Conservation (phyloP, 1,140 invertebrate species). For the Zelostemma sp. region DNA sequence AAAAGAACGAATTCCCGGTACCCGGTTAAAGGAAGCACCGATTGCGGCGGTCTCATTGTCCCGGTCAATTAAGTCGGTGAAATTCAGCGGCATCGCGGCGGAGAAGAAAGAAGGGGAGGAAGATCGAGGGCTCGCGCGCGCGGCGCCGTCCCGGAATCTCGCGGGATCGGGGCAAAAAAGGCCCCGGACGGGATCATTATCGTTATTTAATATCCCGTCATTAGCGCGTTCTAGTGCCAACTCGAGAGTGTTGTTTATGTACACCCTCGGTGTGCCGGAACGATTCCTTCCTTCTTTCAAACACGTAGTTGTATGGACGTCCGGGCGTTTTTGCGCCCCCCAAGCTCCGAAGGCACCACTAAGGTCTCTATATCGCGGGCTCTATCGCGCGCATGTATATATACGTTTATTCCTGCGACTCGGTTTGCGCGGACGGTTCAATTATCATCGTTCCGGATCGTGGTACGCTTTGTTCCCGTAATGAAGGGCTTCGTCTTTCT, state of each 20-base stretch:
- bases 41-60: slow-evolving; percentile 46
- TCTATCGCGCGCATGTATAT: slow-evolving; percentile 20
- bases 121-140: slow-evolving; percentile 19
- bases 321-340: slow-evolving; percentile 41
- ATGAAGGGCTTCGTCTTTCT: slow-evolving; percentile 35
- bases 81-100: slow-evolving; percentile 49
- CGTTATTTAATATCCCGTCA: slow-evolving; percentile 71
- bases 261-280: slow-evolving; percentile 47
- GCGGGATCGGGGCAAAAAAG: slow-evolving; percentile 53
- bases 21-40: slow-evolving; percentile 52
- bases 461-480: slow-evolving; percentile 42
- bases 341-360: slow-evolving; percentile 7
- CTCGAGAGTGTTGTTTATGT: slow-evolving; percentile 66
- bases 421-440: slow-evolving; percentile 56
- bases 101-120: slow-evolving; percentile 14
- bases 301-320: slow-evolving; percentile 18
- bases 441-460: slow-evolving; percentile 59
- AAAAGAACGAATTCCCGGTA: slow-evolving; percentile 38
- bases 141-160: slow-evolving; percentile 35
- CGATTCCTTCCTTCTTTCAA: slow-evolving; percentile 45
- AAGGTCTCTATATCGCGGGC: slow-evolving; percentile 44
- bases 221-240: slow-evolving; percentile 65
- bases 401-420: slow-evolving; percentile 25
- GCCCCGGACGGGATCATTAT: slow-evolving; percentile 63
- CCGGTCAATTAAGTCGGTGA: slow-evolving; percentile 63